Evolutionary conservation across 2,113 vertebrate genomes (phyloP), one percentile per base, ranked within the genome.

Genomic region (human (Homo sapiens)): DNA sequence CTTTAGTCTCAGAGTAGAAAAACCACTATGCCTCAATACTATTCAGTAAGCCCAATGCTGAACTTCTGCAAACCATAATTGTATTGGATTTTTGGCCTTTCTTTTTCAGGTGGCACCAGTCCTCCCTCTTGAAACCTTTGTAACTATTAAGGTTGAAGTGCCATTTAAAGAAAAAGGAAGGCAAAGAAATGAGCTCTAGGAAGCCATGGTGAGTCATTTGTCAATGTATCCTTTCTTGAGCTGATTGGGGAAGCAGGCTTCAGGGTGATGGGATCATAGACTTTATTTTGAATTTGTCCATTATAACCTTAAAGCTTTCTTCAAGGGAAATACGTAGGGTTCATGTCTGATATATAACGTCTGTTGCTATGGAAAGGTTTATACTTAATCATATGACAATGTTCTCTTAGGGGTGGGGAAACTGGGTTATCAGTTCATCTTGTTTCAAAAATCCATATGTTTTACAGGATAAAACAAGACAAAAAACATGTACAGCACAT

Each of bases 201-300:
- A 90, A 94, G 96, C 59, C 87, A n/a, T 2, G 78, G 68, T 61
- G 61, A 89, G 86, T 85, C 43, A 14, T 90, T 78, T 93, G 89
- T 93, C 81, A 85, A 6, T 45, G 82, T 85, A 55, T 76, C 83
- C 55, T 90, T 93, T 96, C 86, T 73, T 70, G 89, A 95, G 89
- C 90, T 90, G 40, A 32, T 40, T 78, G 89, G 64, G 76, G 75
- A 90, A 94, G 27, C 76, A 17, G 78, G 45, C 87, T 96, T 92
- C 32, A 52, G 43, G 83, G 61, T 66, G 84, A 68, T 23, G 80
- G 81, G 94, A 96, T 86, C 94, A 73, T 64, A 52, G 73, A 93
- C 88, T 97, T 97, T 64, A 89, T 79, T 95, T 95, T 92, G 89
- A 96, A 95, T 97, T 95, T 96, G 70, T 96, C 96, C 96, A 43